A percentile compares a stretch with the other conserved stretches of the same genome.
phyloP scores from a whole-genome alignment of 2,113 vertebrate species.

The Merops nubicus region DNA sequence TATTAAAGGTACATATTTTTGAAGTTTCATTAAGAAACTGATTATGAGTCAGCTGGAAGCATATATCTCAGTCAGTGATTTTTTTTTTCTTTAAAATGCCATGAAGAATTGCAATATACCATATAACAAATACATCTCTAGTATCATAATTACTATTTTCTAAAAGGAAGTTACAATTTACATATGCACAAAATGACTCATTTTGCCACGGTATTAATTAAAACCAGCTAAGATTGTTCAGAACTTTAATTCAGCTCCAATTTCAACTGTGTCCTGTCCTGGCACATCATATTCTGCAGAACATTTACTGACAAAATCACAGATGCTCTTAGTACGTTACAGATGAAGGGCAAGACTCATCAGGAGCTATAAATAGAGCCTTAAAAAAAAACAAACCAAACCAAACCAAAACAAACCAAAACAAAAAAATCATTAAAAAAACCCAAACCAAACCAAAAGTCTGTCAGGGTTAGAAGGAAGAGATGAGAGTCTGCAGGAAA shows the following conservation, averaged over 20 bases:
- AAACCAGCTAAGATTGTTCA: not conserved
- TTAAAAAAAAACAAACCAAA: not conserved
- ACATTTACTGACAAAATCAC: constrained; percentile 27
- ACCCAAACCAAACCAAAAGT: no score
- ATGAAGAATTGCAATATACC: not conserved
- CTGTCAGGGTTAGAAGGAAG: not conserved
- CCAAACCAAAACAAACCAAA: not conserved
- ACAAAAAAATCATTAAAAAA: no score
- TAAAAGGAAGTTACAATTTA: not conserved
- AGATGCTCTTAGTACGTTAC: not conserved
- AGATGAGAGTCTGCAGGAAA: not conserved
- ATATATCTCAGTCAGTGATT: not conserved
- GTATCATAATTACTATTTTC: not conserved
- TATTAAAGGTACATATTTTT: not conserved
- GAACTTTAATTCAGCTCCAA: constrained; percentile 1
- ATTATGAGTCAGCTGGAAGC: not conserved
- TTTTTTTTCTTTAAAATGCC: not conserved
- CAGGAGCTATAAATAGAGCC: not conserved
- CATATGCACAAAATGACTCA: not conserved
- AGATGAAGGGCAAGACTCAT: constrained; percentile 34
- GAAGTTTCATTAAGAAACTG: not conserved
- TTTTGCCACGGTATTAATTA: constrained; percentile 16
- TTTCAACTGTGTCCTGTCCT: not conserved
- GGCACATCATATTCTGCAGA: not conserved
- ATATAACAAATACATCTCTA: not conserved